These are phyloP conservation scores for Crenuchus spilurus DNA, from an alignment of 2,797 vertebrate genomes.

Conservation along the genomic window DNA sequence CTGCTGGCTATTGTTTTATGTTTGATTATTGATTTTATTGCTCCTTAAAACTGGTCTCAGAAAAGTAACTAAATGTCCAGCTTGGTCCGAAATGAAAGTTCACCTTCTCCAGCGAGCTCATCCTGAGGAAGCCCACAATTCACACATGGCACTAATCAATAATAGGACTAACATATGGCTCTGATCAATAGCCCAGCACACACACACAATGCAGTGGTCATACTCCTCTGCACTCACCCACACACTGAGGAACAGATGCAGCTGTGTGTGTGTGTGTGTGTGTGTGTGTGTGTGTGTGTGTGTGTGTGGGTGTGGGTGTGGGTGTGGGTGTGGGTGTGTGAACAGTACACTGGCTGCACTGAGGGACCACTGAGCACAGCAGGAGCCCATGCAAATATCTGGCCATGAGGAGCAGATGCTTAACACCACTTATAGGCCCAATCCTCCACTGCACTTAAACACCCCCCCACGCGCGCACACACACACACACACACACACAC, in stretches of 20 bases:
- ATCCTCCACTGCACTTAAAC: slow-evolving; percentile 29
- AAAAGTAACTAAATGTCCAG: no score
- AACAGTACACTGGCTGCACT: slow-evolving; percentile 14
- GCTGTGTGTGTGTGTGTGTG: slow-evolving; percentile 34
- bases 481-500: no score
- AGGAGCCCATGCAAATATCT: slow-evolving; percentile 51
- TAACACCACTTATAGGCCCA: slow-evolving; percentile 37
- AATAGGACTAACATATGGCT: slow-evolving; percentile 60
- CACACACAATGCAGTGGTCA: slow-evolving; percentile 34
- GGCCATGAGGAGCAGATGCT: slow-evolving; percentile 9
- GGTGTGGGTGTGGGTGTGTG: slow-evolving; percentile 38
- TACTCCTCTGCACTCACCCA: slow-evolving; percentile 16
- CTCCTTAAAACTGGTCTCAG: no score
- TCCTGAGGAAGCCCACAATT: not conserved
- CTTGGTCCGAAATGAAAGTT: not conserved
- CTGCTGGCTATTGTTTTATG: no score
- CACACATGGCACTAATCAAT: slow-evolving; percentile 65
- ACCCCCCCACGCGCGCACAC: no score
- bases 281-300: slow-evolving; percentile 32
- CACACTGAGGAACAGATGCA: slow-evolving; percentile 36
- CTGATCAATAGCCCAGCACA: slow-evolving; percentile 58
- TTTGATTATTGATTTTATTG: no score
- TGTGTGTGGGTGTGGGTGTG: slow-evolving; percentile 38
- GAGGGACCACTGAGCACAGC: slow-evolving; percentile 32
- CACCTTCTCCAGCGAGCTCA: not conserved